Evolutionary conservation across 2,888 invertebrate genomes (phyloP).

Genomic region (Sarcophaga caerulescens): DNA sequence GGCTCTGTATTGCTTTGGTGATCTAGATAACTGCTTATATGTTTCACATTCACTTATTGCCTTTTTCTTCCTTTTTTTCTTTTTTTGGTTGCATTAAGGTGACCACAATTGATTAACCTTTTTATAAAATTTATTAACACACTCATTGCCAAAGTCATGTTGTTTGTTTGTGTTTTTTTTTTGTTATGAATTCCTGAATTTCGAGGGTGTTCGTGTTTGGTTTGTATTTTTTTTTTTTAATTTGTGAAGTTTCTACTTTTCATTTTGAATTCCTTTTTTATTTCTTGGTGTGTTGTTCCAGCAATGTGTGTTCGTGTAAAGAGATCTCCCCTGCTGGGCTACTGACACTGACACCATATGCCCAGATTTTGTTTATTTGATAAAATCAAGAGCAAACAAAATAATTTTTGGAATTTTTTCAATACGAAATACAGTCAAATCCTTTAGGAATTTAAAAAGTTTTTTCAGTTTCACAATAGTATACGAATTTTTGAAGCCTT

Average conservation of each 20-base stretch:
- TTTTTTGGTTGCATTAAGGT: constrained; percentile 19
- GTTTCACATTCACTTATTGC: constrained; percentile 49
- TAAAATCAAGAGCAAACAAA: constrained; percentile 67
- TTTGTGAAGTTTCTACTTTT: neutral
- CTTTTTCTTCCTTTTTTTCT: constrained; percentile 24
- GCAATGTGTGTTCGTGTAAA: constrained; percentile 49
- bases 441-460: too few relatives aligned
- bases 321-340: constrained; percentile 64
- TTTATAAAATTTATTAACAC: constrained; percentile 66
- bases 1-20: constrained; percentile 22
- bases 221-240: constrained; percentile 16
- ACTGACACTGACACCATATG: constrained; percentile 67
- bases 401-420: constrained; percentile 4
- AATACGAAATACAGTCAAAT: too few relatives aligned
- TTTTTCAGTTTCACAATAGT: too few relatives aligned
- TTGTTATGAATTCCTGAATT: constrained; percentile 36
- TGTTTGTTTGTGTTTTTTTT: constrained; percentile 19
- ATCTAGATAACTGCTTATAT: constrained; percentile 66
- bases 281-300: constrained; percentile 2
- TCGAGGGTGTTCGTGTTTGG: constrained; percentile 62
- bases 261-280: constrained; percentile 1
- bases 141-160: constrained; percentile 51
- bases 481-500: too few relatives aligned
- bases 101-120: constrained; percentile 68
- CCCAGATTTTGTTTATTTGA: constrained; percentile 64